phyloP scores from a whole-genome alignment of 2,888 invertebrate genomes.

The Diplolepis rosae region DNA sequence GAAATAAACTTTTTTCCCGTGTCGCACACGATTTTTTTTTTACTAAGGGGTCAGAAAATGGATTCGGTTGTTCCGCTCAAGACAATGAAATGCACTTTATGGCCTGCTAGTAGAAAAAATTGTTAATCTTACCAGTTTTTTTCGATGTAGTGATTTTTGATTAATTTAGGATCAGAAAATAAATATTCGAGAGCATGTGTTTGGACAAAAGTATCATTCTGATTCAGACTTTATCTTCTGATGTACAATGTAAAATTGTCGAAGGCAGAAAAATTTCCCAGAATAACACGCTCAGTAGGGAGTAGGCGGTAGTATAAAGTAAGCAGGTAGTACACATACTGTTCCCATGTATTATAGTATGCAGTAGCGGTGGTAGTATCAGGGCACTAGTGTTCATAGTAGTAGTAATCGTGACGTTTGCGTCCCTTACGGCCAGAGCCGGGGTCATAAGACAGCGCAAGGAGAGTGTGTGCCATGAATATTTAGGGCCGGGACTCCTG shows the following conservation, averaged over 20 bases:
- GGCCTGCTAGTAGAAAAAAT: no score
- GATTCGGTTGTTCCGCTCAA: no score
- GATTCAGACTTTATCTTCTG: background rate
- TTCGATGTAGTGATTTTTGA: no score
- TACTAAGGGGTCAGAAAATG: no score
- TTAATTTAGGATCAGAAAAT: no score
- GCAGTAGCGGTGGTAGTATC: constrained; percentile 33
- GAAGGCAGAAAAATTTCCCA: background rate
- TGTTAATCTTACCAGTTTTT: no score
- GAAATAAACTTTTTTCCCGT: no score
- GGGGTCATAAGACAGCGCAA: constrained; percentile 41
- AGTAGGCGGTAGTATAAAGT: background rate
- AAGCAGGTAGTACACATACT: background rate
- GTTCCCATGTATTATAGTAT: background rate
- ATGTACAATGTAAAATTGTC: background rate
- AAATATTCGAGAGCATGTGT: no score
- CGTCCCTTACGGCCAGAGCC: constrained; percentile 10
- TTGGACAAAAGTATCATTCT: no score
- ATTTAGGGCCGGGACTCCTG: constrained; percentile 65
- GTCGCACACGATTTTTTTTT: no score
- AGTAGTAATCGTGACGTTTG: constrained; percentile 40
- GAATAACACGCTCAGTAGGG: background rate
- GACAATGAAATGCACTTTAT: no score
- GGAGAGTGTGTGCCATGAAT: constrained; percentile 60
- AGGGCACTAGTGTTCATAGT: constrained; percentile 34